Evolutionary conservation across 2,888 invertebrate genomes (phyloP).

Genomic region (Caenorhabditis sulstoni): DNA sequence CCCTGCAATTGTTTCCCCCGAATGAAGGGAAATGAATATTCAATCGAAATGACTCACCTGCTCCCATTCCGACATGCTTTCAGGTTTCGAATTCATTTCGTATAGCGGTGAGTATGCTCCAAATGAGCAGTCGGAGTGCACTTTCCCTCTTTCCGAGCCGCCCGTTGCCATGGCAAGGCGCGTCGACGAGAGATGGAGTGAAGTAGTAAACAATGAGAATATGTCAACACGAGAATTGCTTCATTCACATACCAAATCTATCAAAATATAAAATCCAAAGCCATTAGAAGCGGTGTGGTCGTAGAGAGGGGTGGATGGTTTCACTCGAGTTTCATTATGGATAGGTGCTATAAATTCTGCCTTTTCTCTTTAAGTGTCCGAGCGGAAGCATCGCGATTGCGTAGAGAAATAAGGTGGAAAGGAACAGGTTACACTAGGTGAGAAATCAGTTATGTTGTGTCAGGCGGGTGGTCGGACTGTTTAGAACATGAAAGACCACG

Average conservation of each 20-base stretch:
- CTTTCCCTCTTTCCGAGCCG: neutral
- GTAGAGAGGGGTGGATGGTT: neutral
- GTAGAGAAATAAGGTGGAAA: slow-evolving; percentile 17
- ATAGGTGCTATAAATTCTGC: slow-evolving; percentile 36
- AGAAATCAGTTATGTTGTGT: slow-evolving; percentile 29
- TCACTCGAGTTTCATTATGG: slow-evolving; percentile 45
- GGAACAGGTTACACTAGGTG: slow-evolving; percentile 48
- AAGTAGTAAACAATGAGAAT: slow-evolving; percentile 1
- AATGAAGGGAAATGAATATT: slow-evolving; percentile 6
- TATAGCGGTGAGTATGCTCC: neutral
- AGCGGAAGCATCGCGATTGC: neutral
- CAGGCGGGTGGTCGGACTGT: slow-evolving; percentile 11
- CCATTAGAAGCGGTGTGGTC: slow-evolving; percentile 11
- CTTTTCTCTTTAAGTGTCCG: slow-evolving; percentile 7
- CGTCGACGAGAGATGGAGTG: neutral
- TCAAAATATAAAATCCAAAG: slow-evolving; percentile 17
- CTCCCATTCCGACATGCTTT: neutral
- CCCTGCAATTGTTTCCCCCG: neutral
- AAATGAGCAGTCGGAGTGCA: slow-evolving; percentile 3
- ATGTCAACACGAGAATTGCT: slow-evolving; percentile 41
- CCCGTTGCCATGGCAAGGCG: slow-evolving; percentile 13
- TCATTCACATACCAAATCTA: slow-evolving; percentile 51
- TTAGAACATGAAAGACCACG: slow-evolving; percentile 35
- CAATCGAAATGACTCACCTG: slow-evolving; percentile 16
- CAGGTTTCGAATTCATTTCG: slow-evolving; percentile 9